A percentile compares a stretch with the other conserved stretches of the same genome.
Conservation (phyloP, 1,140 invertebrate genomes). For the Drosophila seguyi region DNA sequence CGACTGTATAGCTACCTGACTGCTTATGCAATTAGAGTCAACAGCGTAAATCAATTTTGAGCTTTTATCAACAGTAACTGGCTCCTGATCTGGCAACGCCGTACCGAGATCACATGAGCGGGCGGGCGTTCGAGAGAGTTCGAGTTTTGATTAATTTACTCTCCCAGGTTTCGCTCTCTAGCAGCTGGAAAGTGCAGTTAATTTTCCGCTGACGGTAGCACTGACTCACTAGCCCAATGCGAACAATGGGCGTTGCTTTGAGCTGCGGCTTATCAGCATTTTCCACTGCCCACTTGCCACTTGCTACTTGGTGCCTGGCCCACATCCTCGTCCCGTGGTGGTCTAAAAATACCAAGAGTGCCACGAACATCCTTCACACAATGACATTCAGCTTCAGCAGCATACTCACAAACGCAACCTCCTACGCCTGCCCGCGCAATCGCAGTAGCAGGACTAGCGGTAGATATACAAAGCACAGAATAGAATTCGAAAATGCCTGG, state of each 20-base stretch:
- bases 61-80: constrained; percentile 29
- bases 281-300: constrained; percentile 6
- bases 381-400: constrained; percentile 31
- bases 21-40: constrained; percentile 67
- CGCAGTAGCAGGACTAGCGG: constrained; percentile 60
- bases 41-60: constrained; percentile 63
- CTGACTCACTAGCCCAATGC: constrained; percentile 25
- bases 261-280: constrained; percentile 50
- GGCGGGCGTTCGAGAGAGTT: constrained; percentile 20
- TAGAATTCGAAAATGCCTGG: constrained; percentile 12
- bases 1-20: constrained; percentile 48
- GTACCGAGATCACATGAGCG: constrained; percentile 46
- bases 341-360: constrained; percentile 48
- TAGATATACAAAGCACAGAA: constrained; percentile 51
- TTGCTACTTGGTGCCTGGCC: constrained; percentile 8
- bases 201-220: constrained; percentile 15
- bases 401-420: constrained; percentile 23
- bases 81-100: constrained; percentile 36
- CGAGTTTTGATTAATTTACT: constrained; percentile 6
- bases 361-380: constrained; percentile 63
- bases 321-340: constrained; percentile 31
- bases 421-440: constrained; percentile 55
- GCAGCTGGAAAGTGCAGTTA: constrained; percentile 33
- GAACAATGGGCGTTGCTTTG: constrained; percentile 54
- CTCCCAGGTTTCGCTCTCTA: constrained; percentile 8